Base-by-base conservation (phyloP, 2,113 vertebrate genomes). In the Gymnocephalus cernua region DNA sequence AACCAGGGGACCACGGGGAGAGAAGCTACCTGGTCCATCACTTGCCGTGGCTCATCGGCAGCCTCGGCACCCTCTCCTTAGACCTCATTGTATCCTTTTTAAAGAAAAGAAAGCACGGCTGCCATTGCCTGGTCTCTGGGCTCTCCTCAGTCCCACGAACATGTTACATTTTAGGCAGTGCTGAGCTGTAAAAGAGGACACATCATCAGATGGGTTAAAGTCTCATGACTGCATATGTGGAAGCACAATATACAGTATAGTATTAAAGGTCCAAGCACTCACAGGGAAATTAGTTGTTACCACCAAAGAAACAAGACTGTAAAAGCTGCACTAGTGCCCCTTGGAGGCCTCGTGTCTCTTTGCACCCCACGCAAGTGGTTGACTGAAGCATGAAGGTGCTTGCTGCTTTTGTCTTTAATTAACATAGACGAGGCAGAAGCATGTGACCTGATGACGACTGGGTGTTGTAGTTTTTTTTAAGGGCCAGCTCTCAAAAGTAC, bases 41-140 rank as follows among this genome's bases (percentile, higher is more conserved):
- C 90, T 89, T 99, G 44, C 98, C 98, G 68, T 99, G 98, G 98
- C 96, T 99, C 15, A 91, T 99, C 12, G 98, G 98, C 91, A 99
- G 98, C 91, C 95, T 99, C 32, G 98, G 98, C 0, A 97, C 98
- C 2, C 96, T 99, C 67, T 74, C 89, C 7, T 94, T 99, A 0
- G 98, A 99, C 4, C 15, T 96, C 8, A 2, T 96, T 0, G 95
- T 99, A 99, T 96, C 95, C 94, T 96, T 95, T n/a, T 87, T 3
- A 59, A 41, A 69, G 54, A 61, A 23, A 45, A 27, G 8, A 56
- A 79, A 51, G 32, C 18, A 2, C n/a, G 6, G 25, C 21, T 0
- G 1, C 32, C 21, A 18, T 8, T 23, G 57, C 73, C 1, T 18
- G 73, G 62, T 64, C 67, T 68, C 70, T 15, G 25, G 27, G n/a